phyloP scores from a whole-genome alignment of 92 coral and sea anemone genomes.

The Epizoanthus fatuus region DNA sequence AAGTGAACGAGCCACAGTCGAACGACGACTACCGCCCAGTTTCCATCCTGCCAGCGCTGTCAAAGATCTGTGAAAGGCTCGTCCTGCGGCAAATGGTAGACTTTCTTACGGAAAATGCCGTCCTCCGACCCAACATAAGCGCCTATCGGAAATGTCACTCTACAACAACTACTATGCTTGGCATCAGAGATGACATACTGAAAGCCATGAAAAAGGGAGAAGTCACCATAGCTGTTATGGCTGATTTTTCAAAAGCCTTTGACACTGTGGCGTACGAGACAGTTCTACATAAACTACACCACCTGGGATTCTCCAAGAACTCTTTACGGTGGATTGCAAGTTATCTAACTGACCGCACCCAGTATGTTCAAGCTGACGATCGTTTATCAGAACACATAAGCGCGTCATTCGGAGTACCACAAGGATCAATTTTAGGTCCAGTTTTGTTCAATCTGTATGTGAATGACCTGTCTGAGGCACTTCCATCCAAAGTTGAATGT shows the following conservation, averaged over 20 bases:
- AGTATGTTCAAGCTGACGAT: neutral
- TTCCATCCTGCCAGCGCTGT: conserved; percentile 16
- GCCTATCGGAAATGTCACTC: neutral
- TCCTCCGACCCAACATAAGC: neutral
- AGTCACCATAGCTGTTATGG: conserved; percentile 1
- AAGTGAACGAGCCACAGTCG: conserved; percentile 15
- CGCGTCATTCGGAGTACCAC: neutral
- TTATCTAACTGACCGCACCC: conserved; percentile 21
- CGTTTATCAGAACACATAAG: neutral
- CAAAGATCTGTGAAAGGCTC: conserved; percentile 31
- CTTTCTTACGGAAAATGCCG: conserved; percentile 9
- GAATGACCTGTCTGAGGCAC: conserved; percentile 12
- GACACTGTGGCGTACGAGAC: neutral
- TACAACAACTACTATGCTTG: neutral
- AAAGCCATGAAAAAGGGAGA: neutral
- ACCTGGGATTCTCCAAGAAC: conserved; percentile 10
- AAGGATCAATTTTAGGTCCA: conserved; percentile 4
- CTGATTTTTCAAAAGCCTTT: conserved; percentile 3
- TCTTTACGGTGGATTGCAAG: conserved; percentile 8
- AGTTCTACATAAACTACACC: conserved; percentile 3
- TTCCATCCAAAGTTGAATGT: conserved; percentile 3
- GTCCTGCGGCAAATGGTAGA: conserved; percentile 3
- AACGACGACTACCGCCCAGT: conserved; percentile 34
- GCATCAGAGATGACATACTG: neutral
- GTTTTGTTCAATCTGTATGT: neutral